These are phyloP conservation scores for Lasioglossum baleicum DNA, from an alignment of 1,140 invertebrate genomes.

Conservation along the genomic window DNA sequence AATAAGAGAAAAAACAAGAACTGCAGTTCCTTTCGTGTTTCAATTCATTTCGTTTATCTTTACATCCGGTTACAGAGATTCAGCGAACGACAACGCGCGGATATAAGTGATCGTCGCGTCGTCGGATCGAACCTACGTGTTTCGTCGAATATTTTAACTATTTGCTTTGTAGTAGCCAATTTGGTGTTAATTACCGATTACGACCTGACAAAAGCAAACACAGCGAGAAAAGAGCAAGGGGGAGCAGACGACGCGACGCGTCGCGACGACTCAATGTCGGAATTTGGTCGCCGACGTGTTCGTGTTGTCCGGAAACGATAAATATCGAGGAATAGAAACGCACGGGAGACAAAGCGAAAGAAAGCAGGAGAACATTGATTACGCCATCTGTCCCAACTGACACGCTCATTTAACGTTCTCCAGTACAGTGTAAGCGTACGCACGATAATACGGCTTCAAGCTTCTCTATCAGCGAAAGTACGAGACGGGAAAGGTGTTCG, in stretches of 20 bases:
- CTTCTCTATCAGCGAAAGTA: neutral
- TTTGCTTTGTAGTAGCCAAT: neutral
- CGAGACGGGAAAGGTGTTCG: no score
- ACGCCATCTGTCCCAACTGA: conserved; percentile 72
- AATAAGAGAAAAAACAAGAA: conserved; percentile 37
- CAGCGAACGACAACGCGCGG: conserved; percentile 8
- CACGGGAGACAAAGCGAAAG: conserved; percentile 36
- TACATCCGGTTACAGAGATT: conserved; percentile 48
- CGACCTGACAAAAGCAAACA: no score
- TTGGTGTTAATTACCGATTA: no score
- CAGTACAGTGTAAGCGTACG: conserved; percentile 1
- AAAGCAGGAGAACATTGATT: conserved; percentile 52
- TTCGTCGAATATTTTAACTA: neutral
- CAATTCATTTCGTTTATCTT: conserved; percentile 46
- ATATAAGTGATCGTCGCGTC: neutral
- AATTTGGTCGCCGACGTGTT: no score
- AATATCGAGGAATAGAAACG: neutral
- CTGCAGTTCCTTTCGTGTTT: conserved; percentile 51
- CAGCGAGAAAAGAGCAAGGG: neutral
- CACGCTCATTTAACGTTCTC: conserved; percentile 57
- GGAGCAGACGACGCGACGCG: no score
- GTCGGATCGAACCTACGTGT: neutral
- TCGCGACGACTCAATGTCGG: no score
- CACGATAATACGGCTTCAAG: neutral
- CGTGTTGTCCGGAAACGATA: no score